Evolutionary conservation across 2,888 invertebrate species (phyloP).

Genomic region (Achlya flavicornis): DNA sequence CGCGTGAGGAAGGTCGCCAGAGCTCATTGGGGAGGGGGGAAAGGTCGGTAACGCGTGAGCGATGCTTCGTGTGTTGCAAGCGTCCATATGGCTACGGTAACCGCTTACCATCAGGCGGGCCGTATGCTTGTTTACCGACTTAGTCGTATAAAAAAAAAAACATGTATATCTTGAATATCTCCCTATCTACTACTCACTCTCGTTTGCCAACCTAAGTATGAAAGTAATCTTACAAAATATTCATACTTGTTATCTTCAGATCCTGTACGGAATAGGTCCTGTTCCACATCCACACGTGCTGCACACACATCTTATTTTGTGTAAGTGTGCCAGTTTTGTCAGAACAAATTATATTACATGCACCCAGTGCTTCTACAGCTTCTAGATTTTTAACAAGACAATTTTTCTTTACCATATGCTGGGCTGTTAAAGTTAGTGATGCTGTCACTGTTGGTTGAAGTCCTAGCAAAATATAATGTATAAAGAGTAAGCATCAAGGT

Average conservation of each 20-base stretch:
- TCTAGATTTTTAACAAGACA: conserved; percentile 99
- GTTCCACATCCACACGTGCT: conserved; percentile 98
- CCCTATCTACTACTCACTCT: too few species aligned
- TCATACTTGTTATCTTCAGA: conserved; percentile 49
- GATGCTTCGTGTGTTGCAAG: too few species aligned
- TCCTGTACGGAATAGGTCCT: conserved; percentile 94
- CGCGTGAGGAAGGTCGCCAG: too few species aligned
- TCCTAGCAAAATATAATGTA: conserved; percentile 65
- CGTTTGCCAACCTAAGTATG: too few species aligned
- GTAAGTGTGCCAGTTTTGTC: conserved; percentile 99
- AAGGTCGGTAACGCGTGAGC: too few species aligned
- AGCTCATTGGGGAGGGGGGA: too few species aligned
- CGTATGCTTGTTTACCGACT: too few species aligned
- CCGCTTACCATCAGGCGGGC: too few species aligned
- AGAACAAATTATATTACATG: conserved; percentile 99
- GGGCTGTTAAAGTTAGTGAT: conserved; percentile 98
- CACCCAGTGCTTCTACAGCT: conserved; percentile 98
- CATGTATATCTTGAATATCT: too few species aligned
- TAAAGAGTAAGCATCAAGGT: too few species aligned
- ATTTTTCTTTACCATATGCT: conserved; percentile 98
- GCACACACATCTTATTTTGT: conserved; percentile 99
- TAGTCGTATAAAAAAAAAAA: too few species aligned
- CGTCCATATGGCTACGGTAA: too few species aligned
- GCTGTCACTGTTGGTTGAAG: conserved; percentile 99
- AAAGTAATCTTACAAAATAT: not conserved